A percentile compares a stretch with the other conserved stretches of the same genome.
phyloP scores from a whole-genome alignment of 2,888 invertebrate species.

The Lochmaea capreae region DNA sequence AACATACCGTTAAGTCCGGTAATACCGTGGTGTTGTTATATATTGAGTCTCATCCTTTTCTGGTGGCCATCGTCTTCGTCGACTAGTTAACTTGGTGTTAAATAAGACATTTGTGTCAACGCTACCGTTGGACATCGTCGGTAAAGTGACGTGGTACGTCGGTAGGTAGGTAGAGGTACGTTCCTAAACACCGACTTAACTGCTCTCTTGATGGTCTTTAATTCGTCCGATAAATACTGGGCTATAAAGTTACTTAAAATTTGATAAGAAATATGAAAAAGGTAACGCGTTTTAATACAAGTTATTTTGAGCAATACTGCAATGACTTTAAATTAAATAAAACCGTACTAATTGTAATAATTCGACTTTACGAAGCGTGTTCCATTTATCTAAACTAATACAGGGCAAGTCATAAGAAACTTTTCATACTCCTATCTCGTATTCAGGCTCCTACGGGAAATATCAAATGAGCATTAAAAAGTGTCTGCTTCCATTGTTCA shows the following conservation, averaged over 20 bases:
- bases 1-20: conserved; percentile 45
- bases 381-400: too few species aligned
- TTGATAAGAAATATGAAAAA: not conserved
- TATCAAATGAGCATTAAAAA: too few species aligned
- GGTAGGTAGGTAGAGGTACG: not conserved
- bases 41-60: conserved; percentile 34
- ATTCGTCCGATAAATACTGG: conserved; percentile 1
- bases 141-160: conserved; percentile 11
- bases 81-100: conserved; percentile 49
- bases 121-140: conserved; percentile 31
- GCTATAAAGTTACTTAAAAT: conserved; percentile 2
- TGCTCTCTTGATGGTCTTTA: not conserved
- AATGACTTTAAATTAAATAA: not conserved
- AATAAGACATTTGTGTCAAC: conserved; percentile 54
- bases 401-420: too few species aligned
- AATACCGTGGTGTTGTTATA: conserved; percentile 36
- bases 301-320: not conserved
- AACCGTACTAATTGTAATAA: too few species aligned
- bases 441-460: too few species aligned
- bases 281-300: not conserved
- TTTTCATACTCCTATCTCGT: too few species aligned
- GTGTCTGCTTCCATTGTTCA: too few species aligned
- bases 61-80: conserved; percentile 39
- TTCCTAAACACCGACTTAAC: not conserved
- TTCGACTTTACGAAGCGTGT: too few species aligned